phyloP scores from a whole-genome alignment of 2,113 vertebrate genomes.

The Nannospalax galili region DNA sequence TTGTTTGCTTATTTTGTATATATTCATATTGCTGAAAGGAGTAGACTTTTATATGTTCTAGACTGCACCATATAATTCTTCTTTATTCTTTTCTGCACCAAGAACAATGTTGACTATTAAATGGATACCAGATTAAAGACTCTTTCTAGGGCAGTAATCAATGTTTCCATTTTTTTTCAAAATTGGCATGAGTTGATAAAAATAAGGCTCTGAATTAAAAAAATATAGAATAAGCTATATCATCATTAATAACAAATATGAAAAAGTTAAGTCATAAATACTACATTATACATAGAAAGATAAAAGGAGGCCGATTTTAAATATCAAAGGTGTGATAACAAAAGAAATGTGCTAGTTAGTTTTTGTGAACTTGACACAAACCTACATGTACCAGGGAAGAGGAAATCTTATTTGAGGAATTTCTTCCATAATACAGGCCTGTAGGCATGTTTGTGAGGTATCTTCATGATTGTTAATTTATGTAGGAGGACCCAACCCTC shows the following conservation, averaged over 20 bases:
- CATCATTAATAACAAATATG: neutral
- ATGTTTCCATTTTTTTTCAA: slow-evolving; percentile 47
- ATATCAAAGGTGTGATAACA: neutral
- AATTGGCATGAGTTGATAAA: slow-evolving; percentile 8
- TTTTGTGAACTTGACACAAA: no score
- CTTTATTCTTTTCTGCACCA: neutral
- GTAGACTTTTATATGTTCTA: neutral
- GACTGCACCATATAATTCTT: neutral
- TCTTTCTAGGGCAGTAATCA: slow-evolving; percentile 34
- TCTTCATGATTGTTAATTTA: no score
- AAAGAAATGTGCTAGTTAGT: no score
- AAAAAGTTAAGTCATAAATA: slow-evolving; percentile 3
- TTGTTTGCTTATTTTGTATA: neutral
- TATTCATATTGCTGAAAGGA: neutral
- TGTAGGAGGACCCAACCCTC: no score
- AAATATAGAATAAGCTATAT: neutral
- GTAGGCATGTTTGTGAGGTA: no score
- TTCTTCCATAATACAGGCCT: no score
- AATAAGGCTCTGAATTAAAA: neutral
- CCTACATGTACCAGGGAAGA: no score
- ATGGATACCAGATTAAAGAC: slow-evolving; percentile 20
- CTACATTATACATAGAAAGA: neutral
- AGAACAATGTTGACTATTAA: slow-evolving; percentile 28
- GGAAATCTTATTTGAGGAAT: no score
- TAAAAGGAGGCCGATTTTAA: neutral